Evolutionary conservation across 37 sponge, comb jelly and placozoan genomes (phyloP), one percentile per base, ranked within the genome.

Genomic region (Geodia barretti): DNA sequence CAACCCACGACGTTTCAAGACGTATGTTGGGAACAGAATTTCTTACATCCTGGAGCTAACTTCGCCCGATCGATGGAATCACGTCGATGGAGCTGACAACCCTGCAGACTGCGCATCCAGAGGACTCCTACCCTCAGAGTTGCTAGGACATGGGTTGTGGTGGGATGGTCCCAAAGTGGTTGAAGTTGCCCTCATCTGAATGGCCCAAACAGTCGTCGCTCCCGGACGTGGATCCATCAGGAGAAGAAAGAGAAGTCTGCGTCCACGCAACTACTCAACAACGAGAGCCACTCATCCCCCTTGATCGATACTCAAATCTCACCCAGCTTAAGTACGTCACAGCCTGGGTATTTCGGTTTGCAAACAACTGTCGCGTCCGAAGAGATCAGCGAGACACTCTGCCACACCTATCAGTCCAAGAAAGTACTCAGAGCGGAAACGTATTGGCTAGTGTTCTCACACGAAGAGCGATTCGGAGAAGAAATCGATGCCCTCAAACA

Each of bases 281-380:
- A 25, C 11, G 4, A 35, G 23, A 34, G 23, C 70, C 63, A 11
- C 14, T 80, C 60, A 69, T 70, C 58, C 62, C 70, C 39, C 29
- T 41, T 68, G 36, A 58, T 41, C 61, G 42, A 63, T 60, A 60
- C 63, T 62, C 63, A 60, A 21, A 23, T 35, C 60, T 78, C 61
- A 60, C 24, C 34, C 70, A 33, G 11, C 62, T 85, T 11, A 60
- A 39, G 62, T 36, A 81, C 41, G 62, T 86, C 30, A 86, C 87
- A 33, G 80, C 83, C 11, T 82, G 81, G 87, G 33, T 74, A 19
- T 28, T 74, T 4, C 60, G 87, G 17, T 86, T 86, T 61, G 68
- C 74, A 0, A 11, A 19, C 20, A 86, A 86, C 70, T 86, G 80
- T 54, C 78, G 36, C 54, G 14, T 17, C 14, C 54, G 14, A 47